These are phyloP conservation scores for Forbesichthys agassizii DNA, from an alignment of 2,113 vertebrate genomes.

Conservation along the genomic window DNA sequence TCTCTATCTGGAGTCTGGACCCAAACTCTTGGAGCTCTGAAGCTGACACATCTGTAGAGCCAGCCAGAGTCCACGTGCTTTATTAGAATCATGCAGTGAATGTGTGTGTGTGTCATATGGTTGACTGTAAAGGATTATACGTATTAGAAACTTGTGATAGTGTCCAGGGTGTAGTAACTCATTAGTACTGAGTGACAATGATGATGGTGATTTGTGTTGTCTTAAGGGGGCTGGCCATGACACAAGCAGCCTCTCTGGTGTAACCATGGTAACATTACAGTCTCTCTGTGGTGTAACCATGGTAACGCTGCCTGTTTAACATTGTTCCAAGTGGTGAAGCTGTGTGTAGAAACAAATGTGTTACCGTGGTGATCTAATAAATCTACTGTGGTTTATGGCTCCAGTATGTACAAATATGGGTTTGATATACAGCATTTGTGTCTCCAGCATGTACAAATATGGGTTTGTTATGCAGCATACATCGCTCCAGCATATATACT, in stretches of 20 bases:
- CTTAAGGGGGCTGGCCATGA: conserved; percentile 22
- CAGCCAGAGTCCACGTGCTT: too few relatives aligned
- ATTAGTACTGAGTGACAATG: conserved; percentile 48
- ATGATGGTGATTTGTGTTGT: conserved; percentile 53
- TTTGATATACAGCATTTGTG: too few relatives aligned
- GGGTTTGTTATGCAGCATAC: too few relatives aligned
- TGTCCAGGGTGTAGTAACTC: conserved; percentile 47
- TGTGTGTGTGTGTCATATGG: conserved; percentile 46
- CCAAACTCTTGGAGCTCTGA: too few relatives aligned
- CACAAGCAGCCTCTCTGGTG: conserved; percentile 23
- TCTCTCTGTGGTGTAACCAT: background rate
- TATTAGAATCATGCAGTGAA: too few relatives aligned
- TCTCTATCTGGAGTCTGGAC: too few relatives aligned
- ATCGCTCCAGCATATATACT: too few relatives aligned
- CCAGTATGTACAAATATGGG: too few relatives aligned
- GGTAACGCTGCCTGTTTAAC: conserved; percentile 28
- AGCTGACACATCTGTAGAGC: too few relatives aligned
- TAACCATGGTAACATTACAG: background rate
- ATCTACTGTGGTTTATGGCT: conserved; percentile 32
- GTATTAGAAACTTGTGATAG: conserved; percentile 72
- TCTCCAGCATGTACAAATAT: too few relatives aligned
- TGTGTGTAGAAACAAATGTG: conserved; percentile 71
- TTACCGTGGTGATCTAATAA: conserved; percentile 63
- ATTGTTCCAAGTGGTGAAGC: conserved; percentile 48
- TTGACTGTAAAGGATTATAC: conserved; percentile 72